Evolutionary conservation across 2,113 vertebrate species (phyloP).

Genomic region (Corythornis madagascariensis): DNA sequence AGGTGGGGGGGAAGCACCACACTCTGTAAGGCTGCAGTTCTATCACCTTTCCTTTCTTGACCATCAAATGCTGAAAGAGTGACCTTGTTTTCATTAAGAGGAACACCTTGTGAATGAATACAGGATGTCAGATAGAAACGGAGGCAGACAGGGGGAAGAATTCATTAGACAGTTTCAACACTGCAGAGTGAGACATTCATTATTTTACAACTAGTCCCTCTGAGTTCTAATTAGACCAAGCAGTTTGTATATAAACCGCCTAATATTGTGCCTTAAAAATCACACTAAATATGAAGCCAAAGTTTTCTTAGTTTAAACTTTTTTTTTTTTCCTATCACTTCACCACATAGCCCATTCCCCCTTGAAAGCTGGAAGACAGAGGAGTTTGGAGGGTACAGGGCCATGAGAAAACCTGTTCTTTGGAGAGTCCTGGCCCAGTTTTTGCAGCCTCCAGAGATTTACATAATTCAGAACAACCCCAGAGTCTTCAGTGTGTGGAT

Average conservation of each 20-base stretch:
- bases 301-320: not conserved
- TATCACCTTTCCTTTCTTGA: constrained; percentile 45
- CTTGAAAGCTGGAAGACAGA: not conserved
- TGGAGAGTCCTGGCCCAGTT: not conserved
- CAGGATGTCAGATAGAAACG: constrained; percentile 57
- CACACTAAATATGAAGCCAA: not conserved
- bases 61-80: constrained; percentile 46
- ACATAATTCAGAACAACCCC: not conserved
- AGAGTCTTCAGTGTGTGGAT: not conserved
- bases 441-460: not conserved
- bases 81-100: constrained; percentile 72
- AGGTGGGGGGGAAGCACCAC: not conserved
- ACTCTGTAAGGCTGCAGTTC: not conserved
- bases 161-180: constrained; percentile 54
- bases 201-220: not conserved
- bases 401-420: not conserved
- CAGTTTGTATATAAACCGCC: not conserved
- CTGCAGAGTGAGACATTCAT: constrained; percentile 20
- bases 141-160: constrained; percentile 33
- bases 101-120: constrained; percentile 65
- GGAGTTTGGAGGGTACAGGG: not conserved
- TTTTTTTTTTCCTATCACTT: rapidly evolving
- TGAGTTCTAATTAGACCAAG: constrained; percentile 25
- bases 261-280: not conserved
- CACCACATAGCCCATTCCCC: not conserved